Percentiles rank a stretch among this genome's conserved stretches.
Conservation (phyloP, 1,140 invertebrate species). For the Drosophila sturtevanti region DNA sequence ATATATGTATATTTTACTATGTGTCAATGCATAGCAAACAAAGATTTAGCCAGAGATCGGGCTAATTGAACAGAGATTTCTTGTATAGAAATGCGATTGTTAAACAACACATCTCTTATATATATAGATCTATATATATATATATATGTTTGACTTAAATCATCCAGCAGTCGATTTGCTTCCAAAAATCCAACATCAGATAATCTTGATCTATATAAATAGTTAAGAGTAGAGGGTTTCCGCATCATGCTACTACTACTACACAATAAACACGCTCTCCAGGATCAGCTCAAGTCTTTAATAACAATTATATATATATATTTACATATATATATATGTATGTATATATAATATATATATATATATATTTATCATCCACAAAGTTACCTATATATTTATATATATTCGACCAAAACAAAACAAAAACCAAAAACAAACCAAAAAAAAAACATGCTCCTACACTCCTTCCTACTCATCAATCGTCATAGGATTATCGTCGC, state of each 20-base stretch:
- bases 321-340: conserved; percentile 43
- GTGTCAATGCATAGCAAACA: conserved; percentile 48
- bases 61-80: neutral
- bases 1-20: conserved; percentile 34
- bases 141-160: conserved; percentile 8
- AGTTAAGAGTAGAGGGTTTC: conserved; percentile 1
- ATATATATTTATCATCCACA: conserved; percentile 57
- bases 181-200: conserved; percentile 16
- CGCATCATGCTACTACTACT: conserved; percentile 9
- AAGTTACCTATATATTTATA: conserved; percentile 40
- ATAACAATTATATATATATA: conserved; percentile 68
- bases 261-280: conserved; percentile 9
- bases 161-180: conserved; percentile 5
- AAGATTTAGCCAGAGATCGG: conserved; percentile 54
- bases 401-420: conserved; percentile 49
- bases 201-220: conserved; percentile 28
- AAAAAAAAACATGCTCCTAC: conserved; percentile 74
- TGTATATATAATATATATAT: no score
- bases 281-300: neutral
- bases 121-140: conserved; percentile 8
- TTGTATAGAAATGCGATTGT: neutral
- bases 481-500: conserved; percentile 82
- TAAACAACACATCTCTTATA: neutral
- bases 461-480: conserved; percentile 81
- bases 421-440: conserved; percentile 46